phyloP scores from a whole-genome alignment of 2,888 invertebrate genomes.

The Drosophila diplacantha region DNA sequence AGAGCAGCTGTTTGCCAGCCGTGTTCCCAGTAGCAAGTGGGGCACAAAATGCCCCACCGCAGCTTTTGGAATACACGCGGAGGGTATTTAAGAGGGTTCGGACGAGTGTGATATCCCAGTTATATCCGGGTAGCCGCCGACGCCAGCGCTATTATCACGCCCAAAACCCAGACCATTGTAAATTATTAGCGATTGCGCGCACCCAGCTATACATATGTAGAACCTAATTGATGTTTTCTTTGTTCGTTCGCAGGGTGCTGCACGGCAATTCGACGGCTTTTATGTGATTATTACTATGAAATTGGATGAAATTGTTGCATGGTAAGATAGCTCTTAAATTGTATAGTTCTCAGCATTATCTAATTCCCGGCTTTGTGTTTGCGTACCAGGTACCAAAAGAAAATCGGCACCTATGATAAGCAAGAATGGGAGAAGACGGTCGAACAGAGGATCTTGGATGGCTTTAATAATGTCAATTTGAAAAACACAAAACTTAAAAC shows the following conservation, averaged over 20 bases:
- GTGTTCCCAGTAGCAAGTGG: slow-evolving; percentile 23
- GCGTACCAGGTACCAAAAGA: slow-evolving; percentile 89
- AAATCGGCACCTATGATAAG: slow-evolving; percentile 98
- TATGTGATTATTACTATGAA: slow-evolving; percentile 76
- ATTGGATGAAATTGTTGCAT: slow-evolving; percentile 78
- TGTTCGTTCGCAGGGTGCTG: slow-evolving; percentile 37
- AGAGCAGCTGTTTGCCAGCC: slow-evolving; percentile 26
- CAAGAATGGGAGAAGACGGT: slow-evolving; percentile 98
- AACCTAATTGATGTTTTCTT: slow-evolving; percentile 21
- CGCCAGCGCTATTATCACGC: slow-evolving; percentile 7
- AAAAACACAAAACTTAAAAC: slow-evolving; percentile 90
- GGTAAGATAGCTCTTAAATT: slow-evolving; percentile 62
- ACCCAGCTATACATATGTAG: background rate
- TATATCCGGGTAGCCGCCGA: slow-evolving; percentile 16
- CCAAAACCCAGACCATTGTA: slow-evolving; percentile 5
- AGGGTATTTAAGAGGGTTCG: slow-evolving; percentile 1
- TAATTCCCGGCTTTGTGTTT: background rate
- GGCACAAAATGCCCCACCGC: slow-evolving; percentile 9
- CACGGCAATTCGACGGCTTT: slow-evolving; percentile 54
- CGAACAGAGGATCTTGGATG: slow-evolving; percentile 92
- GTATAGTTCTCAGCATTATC: background rate
- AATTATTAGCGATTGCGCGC: slow-evolving; percentile 1
- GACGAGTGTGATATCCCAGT: slow-evolving; percentile 2
- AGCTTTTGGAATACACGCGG: background rate
- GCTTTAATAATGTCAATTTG: slow-evolving; percentile 88